phyloP scores from a whole-genome alignment of 2,888 invertebrate genomes.

The Ischnura elegans region DNA sequence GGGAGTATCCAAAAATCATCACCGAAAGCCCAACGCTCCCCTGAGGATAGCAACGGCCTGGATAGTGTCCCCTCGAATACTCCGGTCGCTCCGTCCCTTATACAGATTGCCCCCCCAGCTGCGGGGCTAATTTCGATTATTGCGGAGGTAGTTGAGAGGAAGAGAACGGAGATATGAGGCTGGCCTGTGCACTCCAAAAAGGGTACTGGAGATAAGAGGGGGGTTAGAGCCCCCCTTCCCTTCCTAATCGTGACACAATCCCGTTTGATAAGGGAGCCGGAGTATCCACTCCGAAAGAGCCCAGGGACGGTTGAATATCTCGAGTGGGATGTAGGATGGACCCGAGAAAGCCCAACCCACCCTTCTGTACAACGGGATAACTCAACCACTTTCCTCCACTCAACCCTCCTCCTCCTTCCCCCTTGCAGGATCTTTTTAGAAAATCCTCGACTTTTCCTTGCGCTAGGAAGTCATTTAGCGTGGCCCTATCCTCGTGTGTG shows the following conservation, averaged over 20 bases:
- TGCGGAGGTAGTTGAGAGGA: not conserved
- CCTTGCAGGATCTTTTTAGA: not conserved
- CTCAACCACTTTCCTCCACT: not conserved
- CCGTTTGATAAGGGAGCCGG: not conserved
- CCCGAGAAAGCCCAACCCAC: no score
- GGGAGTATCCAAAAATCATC: not conserved
- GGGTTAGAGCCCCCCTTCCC: not conserved
- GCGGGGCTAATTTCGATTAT: conserved; percentile 21
- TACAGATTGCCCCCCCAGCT: not conserved
- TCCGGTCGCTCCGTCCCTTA: not conserved
- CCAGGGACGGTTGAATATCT: not conserved
- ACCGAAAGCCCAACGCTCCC: not conserved
- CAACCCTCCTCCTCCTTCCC: not conserved
- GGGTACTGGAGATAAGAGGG: conserved; percentile 5
- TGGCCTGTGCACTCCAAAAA: not conserved
- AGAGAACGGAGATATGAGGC: not conserved
- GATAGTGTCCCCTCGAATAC: not conserved
- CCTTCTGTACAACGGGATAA: not conserved
- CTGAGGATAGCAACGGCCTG: no score
- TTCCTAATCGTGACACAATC: not conserved
- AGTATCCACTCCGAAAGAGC: not conserved
- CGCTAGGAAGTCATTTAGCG: not conserved
- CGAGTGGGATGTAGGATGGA: not conserved
- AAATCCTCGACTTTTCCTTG: not conserved
- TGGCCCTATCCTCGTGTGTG: not conserved